These are phyloP conservation scores for Poliocrania exsul DNA, from an alignment of 2,797 vertebrate genomes.

Conservation along the genomic window DNA sequence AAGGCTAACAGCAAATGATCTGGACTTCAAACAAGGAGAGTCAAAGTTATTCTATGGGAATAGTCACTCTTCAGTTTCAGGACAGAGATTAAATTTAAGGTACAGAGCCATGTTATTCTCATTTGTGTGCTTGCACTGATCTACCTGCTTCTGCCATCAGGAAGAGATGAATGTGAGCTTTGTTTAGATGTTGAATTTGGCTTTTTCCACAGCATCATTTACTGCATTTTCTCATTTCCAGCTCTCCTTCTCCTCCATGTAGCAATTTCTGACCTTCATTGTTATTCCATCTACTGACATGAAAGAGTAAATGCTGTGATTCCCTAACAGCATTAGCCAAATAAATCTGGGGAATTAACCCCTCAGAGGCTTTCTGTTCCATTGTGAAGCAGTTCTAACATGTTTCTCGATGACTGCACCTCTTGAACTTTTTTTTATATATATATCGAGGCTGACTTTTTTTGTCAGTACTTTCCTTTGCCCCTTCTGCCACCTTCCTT, in stretches of 20 bases:
- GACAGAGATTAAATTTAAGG: neutral
- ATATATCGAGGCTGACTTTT: neutral
- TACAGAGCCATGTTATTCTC: neutral
- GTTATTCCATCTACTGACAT: neutral
- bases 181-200: neutral
- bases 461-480: neutral
- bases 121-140: neutral
- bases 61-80: neutral
- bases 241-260: neutral
- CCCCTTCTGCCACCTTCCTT: neutral
- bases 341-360: neutral
- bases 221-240: neutral
- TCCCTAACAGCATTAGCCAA: neutral
- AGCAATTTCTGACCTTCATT: slow-evolving; percentile 13
- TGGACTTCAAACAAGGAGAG: neutral
- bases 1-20: neutral
- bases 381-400: neutral
- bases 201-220: neutral
- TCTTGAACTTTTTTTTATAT: neutral
- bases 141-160: neutral
- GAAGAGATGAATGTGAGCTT: neutral
- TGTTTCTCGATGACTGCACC: neutral
- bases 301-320: neutral
- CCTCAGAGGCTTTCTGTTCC: neutral
- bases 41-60: neutral